A percentile compares a stretch with the other conserved stretches of the same genome.
Evolutionary conservation across 2,797 vertebrate species (phyloP).

Genomic region (Pachyuromys duprasi): DNA sequence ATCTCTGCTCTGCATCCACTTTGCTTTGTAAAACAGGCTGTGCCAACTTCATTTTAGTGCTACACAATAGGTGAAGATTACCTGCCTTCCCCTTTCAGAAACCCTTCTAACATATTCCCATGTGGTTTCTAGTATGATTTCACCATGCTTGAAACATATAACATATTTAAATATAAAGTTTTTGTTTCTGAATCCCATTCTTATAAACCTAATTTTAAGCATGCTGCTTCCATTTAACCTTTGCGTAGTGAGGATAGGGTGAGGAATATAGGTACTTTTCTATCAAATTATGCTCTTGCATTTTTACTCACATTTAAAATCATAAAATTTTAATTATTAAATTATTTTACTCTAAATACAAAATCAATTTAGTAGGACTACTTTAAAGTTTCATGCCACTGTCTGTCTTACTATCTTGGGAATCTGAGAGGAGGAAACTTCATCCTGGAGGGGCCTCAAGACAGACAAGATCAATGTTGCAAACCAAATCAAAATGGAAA

Average conservation of each 20-base stretch:
- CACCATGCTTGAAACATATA: neutral
- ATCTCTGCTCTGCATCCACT: neutral
- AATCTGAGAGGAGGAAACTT: neutral
- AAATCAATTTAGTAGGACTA: neutral
- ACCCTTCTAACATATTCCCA: no score
- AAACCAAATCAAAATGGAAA: neutral
- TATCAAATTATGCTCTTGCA: neutral
- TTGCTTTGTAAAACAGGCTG: neutral
- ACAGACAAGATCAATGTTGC: neutral
- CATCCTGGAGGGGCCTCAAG: neutral
- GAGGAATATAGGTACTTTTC: neutral
- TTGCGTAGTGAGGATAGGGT: neutral
- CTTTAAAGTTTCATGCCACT: neutral
- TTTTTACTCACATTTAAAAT: slow-evolving; percentile 15
- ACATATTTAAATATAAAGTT: no score
- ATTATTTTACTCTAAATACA: neutral
- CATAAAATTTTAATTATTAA: neutral
- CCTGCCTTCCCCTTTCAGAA: neutral
- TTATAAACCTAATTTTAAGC: neutral
- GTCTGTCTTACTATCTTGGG: neutral
- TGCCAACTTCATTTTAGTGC: neutral
- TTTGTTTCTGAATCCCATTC: no score
- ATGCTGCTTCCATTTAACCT: neutral
- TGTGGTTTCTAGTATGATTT: neutral
- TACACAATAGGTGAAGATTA: neutral